Conservation (phyloP, 2,888 invertebrate genomes). For the Agonopterix alstromeriana region DNA sequence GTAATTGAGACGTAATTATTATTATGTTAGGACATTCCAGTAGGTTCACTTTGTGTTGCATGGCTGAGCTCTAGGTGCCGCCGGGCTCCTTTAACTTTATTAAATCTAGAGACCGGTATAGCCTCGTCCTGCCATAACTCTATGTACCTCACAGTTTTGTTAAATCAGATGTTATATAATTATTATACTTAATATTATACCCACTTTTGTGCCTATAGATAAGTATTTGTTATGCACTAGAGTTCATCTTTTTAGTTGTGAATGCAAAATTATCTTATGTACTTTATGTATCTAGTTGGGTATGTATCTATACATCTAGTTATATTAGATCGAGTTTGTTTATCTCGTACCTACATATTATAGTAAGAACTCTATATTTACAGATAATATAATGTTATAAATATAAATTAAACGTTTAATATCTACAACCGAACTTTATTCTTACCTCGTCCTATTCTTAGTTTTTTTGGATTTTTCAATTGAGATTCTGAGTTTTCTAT, state of each 20-base stretch:
- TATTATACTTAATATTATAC: slow-evolving; percentile 22
- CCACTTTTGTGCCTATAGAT: slow-evolving; percentile 69
- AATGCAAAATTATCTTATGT: slow-evolving; percentile 37
- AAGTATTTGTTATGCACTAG: slow-evolving; percentile 61
- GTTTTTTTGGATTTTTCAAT: no score
- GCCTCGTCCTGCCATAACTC: slow-evolving; percentile 8
- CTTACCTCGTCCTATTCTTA: background rate
- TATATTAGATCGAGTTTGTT: slow-evolving; percentile 67
- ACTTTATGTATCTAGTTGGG: slow-evolving; percentile 43
- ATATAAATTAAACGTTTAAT: slow-evolving; percentile 75
- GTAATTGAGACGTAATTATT: slow-evolving; percentile 37
- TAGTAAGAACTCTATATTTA: slow-evolving; percentile 75
- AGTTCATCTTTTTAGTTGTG: slow-evolving; percentile 56
- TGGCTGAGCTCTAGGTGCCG: background rate
- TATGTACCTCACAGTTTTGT: slow-evolving; percentile 50
- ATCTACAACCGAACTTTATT: slow-evolving; percentile 19
- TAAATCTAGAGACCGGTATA: slow-evolving; percentile 1
- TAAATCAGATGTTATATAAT: slow-evolving; percentile 58
- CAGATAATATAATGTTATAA: slow-evolving; percentile 77
- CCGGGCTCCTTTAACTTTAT: background rate
- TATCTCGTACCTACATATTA: slow-evolving; percentile 64
- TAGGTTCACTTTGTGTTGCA: slow-evolving; percentile 46
- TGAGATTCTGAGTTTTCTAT: no score
- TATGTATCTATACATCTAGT: slow-evolving; percentile 47
- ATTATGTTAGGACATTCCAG: slow-evolving; percentile 50